Percentiles rank a stretch among this genome's conserved stretches.
Evolutionary conservation across 1,140 invertebrate genomes (phyloP).

Genomic region (Pogonomyrmex californicus): DNA sequence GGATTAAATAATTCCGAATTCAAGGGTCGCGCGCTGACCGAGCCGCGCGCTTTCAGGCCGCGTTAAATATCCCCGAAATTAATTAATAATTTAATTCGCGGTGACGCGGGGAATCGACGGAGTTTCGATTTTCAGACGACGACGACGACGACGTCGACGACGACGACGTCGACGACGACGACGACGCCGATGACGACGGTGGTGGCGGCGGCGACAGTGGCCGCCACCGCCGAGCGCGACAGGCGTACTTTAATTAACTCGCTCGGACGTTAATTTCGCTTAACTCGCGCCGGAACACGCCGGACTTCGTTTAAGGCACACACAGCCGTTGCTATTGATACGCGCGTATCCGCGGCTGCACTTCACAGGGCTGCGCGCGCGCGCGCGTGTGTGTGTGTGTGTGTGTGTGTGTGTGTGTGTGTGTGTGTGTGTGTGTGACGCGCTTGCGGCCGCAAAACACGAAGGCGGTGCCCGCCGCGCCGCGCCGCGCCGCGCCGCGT

Average conservation of each 20-base stretch:
- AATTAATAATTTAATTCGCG: slow-evolving; percentile 63
- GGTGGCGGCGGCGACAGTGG: not conserved
- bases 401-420: too few relatives aligned
- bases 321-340: slow-evolving; percentile 48
- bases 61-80: slow-evolving; percentile 61
- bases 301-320: slow-evolving; percentile 53
- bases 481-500: slow-evolving; percentile 41
- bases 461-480: slow-evolving; percentile 67
- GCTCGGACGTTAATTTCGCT: slow-evolving; percentile 62
- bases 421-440: not conserved
- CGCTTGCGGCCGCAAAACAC: slow-evolving; percentile 49
- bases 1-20: slow-evolving; percentile 53
- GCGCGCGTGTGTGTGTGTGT: not conserved
- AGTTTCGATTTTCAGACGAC: slow-evolving; percentile 54
- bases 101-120: slow-evolving; percentile 43
- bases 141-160: not conserved
- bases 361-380: slow-evolving; percentile 10
- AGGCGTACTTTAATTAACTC: slow-evolving; percentile 62
- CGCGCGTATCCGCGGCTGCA: slow-evolving; percentile 38
- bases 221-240: not conserved
- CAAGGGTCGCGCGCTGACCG: slow-evolving; percentile 41
- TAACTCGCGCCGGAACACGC: slow-evolving; percentile 52
- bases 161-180: not conserved
- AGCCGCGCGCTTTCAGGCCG: slow-evolving; percentile 1
- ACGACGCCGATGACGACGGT: not conserved